Evolutionary conservation across 1,140 invertebrate genomes (phyloP), one percentile per base, ranked within the genome.

Genomic region (Bradynema listronoti): DNA sequence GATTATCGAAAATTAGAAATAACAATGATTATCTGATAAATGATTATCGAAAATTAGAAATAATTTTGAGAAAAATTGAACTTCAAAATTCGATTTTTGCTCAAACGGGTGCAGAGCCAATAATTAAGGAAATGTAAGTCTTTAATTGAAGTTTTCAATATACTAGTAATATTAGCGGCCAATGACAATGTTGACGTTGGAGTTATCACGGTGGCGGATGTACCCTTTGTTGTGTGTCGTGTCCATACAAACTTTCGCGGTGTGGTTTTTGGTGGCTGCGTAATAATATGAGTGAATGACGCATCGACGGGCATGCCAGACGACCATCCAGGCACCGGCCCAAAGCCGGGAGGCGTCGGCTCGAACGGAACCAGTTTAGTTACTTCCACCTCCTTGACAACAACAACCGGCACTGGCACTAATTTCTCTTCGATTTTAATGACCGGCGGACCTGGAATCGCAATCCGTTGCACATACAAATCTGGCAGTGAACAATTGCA

Each of bases 301-400:
- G 42, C 43, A 49, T 73, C 67, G 16, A 76, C 73, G 14, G 69
- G 59, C 76, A 78, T 78, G 27, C 74, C 74, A 5, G 73, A 71
- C 0, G 45, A 47, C 74, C 76, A 78, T 7, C 66, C 71, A 34
- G 52, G 47, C 4, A 71, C 73, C 11, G 76, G 76, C 24, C 54
- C 71, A 50, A 77, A 77, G 1, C 74, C 76, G 3, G 74, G 76
- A 5, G 74, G 74, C 5, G 76, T 77, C 14, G 74, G 74, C 47
- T 77, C 74, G 46, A 78, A 77, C 0, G 74, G 74, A 9, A 77
- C 68, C 19, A 77, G 36, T 36, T 73, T 76, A 9, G 74, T 77
- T 4, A 77, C 76, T 51, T 77, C 74, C 0, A 77, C 66, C 39
- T 77, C 75, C 41, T 78, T 77, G 0, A 77, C 75, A 14, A 77